Percentiles rank a stretch among this genome's conserved stretches.
Evolutionary conservation across 2,113 vertebrate species (phyloP).

Genomic region (Conger conger): DNA sequence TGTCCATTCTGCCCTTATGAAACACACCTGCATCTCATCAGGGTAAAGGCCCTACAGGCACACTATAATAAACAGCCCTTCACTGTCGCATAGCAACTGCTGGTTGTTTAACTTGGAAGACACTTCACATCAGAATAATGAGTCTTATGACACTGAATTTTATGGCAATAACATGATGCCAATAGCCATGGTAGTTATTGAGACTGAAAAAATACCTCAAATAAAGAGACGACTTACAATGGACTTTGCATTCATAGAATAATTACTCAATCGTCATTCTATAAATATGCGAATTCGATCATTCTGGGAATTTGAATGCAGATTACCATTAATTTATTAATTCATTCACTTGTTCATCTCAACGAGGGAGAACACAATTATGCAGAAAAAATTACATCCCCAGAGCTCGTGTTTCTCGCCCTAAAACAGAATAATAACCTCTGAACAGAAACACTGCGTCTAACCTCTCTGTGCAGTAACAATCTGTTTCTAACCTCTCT

Average conservation of each 20-base stretch:
- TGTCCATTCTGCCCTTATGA: neutral
- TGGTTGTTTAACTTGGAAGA: neutral
- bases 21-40: neutral
- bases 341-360: neutral
- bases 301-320: slow-evolving; percentile 20
- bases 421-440: neutral
- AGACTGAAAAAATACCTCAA: neutral
- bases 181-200: neutral
- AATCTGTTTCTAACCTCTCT: too few relatives aligned
- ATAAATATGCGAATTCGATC: slow-evolving; percentile 46
- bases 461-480: too few relatives aligned
- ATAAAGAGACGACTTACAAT: neutral
- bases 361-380: neutral
- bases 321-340: neutral
- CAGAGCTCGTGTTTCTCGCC: too few relatives aligned
- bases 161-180: neutral
- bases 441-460: neutral
- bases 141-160: slow-evolving; percentile 2
- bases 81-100: neutral
- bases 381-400: neutral
- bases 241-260: slow-evolving; percentile 37
- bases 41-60: neutral
- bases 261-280: slow-evolving; percentile 36
- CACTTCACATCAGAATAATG: neutral
- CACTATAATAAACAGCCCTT: neutral